Conservation (phyloP, 2,113 vertebrate species). For the Oryzias melastigma region DNA sequence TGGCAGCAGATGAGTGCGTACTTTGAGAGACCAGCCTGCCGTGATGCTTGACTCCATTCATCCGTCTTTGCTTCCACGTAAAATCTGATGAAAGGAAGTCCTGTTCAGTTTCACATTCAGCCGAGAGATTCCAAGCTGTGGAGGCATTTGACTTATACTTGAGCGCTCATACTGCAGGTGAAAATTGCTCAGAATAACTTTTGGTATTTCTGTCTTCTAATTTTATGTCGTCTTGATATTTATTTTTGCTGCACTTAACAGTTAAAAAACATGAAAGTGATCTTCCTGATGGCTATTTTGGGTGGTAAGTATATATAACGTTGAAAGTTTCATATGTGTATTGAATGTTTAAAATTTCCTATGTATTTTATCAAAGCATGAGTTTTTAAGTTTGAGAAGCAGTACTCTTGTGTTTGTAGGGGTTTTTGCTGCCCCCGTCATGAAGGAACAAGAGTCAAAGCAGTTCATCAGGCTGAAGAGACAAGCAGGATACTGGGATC, state of each 20-base stretch:
- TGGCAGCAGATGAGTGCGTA: constrained; percentile 17
- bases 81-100: constrained; percentile 50
- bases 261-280: constrained; percentile 50
- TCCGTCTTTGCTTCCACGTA: constrained; percentile 16
- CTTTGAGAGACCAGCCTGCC: neutral
- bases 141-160: constrained; percentile 6
- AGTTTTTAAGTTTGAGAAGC: neutral
- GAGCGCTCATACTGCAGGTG: constrained; percentile 41
- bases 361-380: neutral
- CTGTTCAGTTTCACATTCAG: constrained; percentile 42
- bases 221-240: neutral
- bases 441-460: constrained; percentile 65
- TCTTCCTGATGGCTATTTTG: constrained; percentile 52
- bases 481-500: constrained; percentile 68
- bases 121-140: constrained; percentile 36
- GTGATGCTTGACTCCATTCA: constrained; percentile 41
- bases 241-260: neutral
- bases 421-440: constrained; percentile 55
- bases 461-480: constrained; percentile 67
- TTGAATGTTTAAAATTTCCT: too few relatives aligned
- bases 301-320: constrained; percentile 47
- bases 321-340: too few relatives aligned
- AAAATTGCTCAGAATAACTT: constrained; percentile 10
- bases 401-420: constrained; percentile 32
- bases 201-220: neutral